These are phyloP conservation scores for Zaprionus ornatus DNA, from an alignment of 1,140 invertebrate genomes.

Conservation along the genomic window DNA sequence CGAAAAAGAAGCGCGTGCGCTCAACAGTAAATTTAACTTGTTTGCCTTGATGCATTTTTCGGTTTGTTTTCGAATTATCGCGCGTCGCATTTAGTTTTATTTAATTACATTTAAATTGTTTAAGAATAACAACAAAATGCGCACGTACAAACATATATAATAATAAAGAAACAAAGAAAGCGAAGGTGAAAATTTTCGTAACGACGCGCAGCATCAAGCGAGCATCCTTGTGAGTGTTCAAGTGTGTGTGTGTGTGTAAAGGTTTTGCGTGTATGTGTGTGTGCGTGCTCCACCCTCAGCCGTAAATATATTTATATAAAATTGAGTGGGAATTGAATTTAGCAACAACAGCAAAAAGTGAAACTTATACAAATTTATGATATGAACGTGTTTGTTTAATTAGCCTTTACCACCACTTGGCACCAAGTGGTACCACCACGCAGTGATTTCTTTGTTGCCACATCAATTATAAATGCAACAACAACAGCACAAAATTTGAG, in stretches of 20 bases:
- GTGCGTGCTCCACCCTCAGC: conserved; percentile 43
- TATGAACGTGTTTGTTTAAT: conserved; percentile 10
- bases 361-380: conserved; percentile 2
- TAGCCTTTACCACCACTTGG: neutral
- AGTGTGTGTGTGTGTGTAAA: conserved; percentile 34
- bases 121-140: neutral
- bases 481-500: conserved; percentile 6
- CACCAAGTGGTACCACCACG: conserved; percentile 2
- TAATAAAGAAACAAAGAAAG: neutral
- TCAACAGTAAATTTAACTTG: conserved; percentile 14
- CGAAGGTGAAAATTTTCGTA: conserved; percentile 4
- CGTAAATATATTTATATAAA: conserved; percentile 36
- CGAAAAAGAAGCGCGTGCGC: conserved; percentile 30
- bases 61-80: conserved; percentile 5
- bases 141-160: neutral
- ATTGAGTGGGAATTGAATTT: conserved; percentile 30
- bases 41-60: conserved; percentile 17
- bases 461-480: conserved; percentile 30
- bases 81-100: conserved; percentile 5
- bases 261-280: conserved; percentile 32
- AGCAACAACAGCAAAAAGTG: conserved; percentile 6
- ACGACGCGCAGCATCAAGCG: conserved; percentile 38
- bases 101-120: neutral
- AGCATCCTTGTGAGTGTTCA: conserved; percentile 63
- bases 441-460: conserved; percentile 1